A percentile compares a stretch with the other conserved stretches of the same genome.
phyloP scores from a whole-genome alignment of 2,888 invertebrate genomes.

The Harpalus rufipes region DNA sequence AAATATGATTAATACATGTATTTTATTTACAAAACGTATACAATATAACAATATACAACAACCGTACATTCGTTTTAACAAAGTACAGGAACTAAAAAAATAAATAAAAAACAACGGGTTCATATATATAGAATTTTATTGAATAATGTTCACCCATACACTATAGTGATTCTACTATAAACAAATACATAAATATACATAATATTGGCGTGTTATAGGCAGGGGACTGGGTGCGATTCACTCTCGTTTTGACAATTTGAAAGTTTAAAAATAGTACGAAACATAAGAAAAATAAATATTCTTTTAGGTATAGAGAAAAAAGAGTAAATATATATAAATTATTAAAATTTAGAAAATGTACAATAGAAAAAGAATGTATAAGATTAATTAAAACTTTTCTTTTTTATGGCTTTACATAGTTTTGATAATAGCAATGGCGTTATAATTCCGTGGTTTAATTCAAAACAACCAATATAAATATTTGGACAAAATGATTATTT shows the following conservation, averaged over 20 bases:
- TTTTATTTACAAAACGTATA: neutral
- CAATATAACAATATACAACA: neutral
- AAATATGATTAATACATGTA: too few relatives aligned
- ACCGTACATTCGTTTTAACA: neutral
- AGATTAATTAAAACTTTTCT: too few relatives aligned
- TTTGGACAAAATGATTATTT: too few relatives aligned
- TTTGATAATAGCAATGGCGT: too few relatives aligned
- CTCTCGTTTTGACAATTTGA: conserved; percentile 15
- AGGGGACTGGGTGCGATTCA: conserved; percentile 59
- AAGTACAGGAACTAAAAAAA: neutral
- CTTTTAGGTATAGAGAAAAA: neutral
- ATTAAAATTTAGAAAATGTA: too few relatives aligned
- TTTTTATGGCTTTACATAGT: too few relatives aligned
- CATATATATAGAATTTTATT: conserved; percentile 64
- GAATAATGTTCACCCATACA: conserved; percentile 65
- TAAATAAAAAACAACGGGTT: conserved; percentile 29
- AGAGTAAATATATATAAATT: too few relatives aligned
- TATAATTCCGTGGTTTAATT: too few relatives aligned
- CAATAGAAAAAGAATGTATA: too few relatives aligned
- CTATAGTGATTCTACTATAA: conserved; percentile 65
- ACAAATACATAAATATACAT: conserved; percentile 67
- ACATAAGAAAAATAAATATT: neutral
- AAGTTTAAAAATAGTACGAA: neutral
- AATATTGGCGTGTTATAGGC: conserved; percentile 66
- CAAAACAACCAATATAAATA: too few relatives aligned